These are phyloP conservation scores for Spizaetus ornatus DNA, from an alignment of 2,113 vertebrate species.

Conservation along the genomic window DNA sequence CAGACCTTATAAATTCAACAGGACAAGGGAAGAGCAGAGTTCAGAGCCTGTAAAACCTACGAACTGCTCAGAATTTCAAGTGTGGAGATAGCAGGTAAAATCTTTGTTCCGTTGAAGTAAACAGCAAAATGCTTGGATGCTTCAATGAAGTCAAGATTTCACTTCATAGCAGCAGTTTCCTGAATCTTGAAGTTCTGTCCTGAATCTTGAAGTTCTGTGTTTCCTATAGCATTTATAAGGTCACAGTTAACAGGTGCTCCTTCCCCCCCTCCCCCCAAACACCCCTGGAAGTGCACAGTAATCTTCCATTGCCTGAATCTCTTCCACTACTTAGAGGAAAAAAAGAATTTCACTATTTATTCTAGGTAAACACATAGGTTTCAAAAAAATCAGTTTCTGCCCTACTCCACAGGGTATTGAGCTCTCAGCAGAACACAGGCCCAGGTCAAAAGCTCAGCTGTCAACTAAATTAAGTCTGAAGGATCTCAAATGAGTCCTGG, in stretches of 20 bases:
- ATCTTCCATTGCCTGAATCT: not conserved
- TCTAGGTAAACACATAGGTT: not conserved
- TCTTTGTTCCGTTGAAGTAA: not conserved
- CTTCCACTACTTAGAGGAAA: not conserved
- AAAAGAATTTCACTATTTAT: not conserved
- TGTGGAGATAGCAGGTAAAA: not conserved
- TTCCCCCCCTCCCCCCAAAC: rapidly evolving
- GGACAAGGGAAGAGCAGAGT: not conserved
- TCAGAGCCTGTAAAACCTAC: not conserved
- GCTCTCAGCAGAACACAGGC: not conserved
- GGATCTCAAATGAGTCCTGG: not conserved
- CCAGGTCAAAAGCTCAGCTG: not conserved
- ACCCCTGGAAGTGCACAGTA: not conserved
- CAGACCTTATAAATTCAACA: not conserved
- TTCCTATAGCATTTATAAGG: not conserved
- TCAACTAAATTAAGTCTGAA: not conserved
- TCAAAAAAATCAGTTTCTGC: not conserved
- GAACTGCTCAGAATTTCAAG: not conserved
- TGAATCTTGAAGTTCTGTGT: not conserved
- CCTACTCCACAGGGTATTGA: not conserved
- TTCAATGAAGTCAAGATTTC: not conserved
- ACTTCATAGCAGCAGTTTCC: not conserved
- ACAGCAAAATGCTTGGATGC: not conserved
- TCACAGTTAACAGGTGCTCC: not conserved
- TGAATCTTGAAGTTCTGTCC: not conserved